Base-by-base conservation (phyloP, 1,140 invertebrate species). In the Lordiphosa clarofinis region DNA sequence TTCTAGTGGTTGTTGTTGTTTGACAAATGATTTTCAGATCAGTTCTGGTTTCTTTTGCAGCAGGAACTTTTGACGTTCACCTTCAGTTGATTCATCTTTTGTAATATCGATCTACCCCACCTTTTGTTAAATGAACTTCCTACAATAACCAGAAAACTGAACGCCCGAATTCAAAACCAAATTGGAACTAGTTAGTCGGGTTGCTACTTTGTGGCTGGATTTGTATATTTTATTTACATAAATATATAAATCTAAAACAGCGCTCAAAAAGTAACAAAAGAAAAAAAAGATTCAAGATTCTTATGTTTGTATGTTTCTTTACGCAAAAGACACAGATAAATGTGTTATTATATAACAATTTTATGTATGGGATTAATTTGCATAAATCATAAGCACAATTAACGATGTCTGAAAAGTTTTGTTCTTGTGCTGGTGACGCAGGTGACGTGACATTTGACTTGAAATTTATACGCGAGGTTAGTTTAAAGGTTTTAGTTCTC, bases 371-470 rank as follows among this genome's bases (percentile, higher is more conserved):
- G 68, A 76, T 59, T 65, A 58, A 82, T 82, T 82, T 84, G 78
- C 78, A 82, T 82, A 82, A 82, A 82, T 82, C 78, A 82, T 84
- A 82, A 78, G 72, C 73, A 76, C 69, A 84, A 84, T 82, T 82
- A 72, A 81, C 73, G 33, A 76, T 72, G 67, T 69, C 53, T 57
- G 57, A 67, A 61, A 68, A 54, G 49, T 58, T 59, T 52, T 59
- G 60, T 82, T 82, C 60, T 69, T 28, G 8, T 28, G 62, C 68
- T 82, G n/a, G n/a, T n/a, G 73, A 78, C 76, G 76, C 59, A 82
- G 69, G 65, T 74, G 48, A 66, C 60, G 48, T 56, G 62, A 75
- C 76, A 82, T 81, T 82, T 75, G 75, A 46, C 50, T 82, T 21
- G 12, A 40, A 66, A 67, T 62, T 46, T 62, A 39, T 71, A 56